phyloP scores from a whole-genome alignment of 1,140 invertebrate species.

The Dendrolimus punctatus region DNA sequence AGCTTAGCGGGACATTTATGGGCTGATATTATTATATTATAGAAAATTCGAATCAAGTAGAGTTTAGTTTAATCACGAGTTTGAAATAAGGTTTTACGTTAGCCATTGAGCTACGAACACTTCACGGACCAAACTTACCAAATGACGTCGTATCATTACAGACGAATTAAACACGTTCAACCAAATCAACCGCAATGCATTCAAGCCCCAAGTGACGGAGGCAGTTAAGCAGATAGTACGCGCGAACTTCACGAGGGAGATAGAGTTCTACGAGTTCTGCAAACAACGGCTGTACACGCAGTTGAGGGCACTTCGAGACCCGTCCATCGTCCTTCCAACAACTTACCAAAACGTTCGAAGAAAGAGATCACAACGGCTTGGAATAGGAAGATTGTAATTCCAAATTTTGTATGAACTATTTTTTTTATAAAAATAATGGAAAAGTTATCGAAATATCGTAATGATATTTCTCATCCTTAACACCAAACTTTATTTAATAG shows the following conservation, averaged over 20 bases:
- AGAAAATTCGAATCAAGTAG: too few relatives aligned
- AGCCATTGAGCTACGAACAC: too few relatives aligned
- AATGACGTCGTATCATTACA: constrained; percentile 44
- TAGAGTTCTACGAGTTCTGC: constrained; percentile 94
- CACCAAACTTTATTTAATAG: too few relatives aligned
- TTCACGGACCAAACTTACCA: neutral
- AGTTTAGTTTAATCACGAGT: too few relatives aligned
- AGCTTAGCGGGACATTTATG: too few relatives aligned
- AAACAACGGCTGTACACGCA: constrained; percentile 88
- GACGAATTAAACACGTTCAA: constrained; percentile 82
- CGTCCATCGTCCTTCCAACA: constrained; percentile 34
- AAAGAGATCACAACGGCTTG: constrained; percentile 13
- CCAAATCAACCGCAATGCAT: constrained; percentile 88
- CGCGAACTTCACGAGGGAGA: constrained; percentile 89
- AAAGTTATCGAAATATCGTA: too few relatives aligned
- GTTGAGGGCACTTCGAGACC: constrained; percentile 78
- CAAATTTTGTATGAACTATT: too few relatives aligned
- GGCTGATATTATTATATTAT: too few relatives aligned
- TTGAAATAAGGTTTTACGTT: too few relatives aligned
- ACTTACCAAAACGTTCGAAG: constrained; percentile 9
- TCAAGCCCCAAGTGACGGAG: constrained; percentile 90
- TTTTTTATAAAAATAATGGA: too few relatives aligned
- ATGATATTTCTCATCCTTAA: too few relatives aligned
- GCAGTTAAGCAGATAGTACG: constrained; percentile 90
- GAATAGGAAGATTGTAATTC: neutral